Evolutionary conservation across 53 echinoderm and acorn worm genomes (phyloP).

Genomic region (Patiria pectinifera): DNA sequence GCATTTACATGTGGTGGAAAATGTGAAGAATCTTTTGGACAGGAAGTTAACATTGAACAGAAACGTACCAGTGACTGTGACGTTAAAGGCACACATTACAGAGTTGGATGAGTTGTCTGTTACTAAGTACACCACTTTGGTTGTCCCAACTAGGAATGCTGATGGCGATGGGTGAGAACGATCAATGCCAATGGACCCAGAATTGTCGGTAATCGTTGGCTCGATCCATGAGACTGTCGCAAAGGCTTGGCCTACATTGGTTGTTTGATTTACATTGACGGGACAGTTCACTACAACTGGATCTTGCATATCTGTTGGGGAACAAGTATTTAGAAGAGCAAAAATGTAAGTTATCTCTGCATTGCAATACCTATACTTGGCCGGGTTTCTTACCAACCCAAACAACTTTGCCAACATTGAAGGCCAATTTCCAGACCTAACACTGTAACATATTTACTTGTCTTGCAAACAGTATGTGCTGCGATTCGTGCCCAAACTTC

Average conservation of each 20-base stretch:
- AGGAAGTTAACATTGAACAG: neutral
- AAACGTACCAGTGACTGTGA: neutral
- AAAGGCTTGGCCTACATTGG: neutral
- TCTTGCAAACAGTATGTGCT: no score
- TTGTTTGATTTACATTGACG: neutral
- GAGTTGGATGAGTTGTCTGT: neutral
- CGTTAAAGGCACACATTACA: neutral
- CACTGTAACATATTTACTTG: no score
- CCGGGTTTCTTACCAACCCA: no score
- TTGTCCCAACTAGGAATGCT: neutral
- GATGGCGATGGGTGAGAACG: neutral
- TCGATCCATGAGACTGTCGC: neutral
- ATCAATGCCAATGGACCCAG: neutral
- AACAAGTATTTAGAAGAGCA: neutral
- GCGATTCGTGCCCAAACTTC: no score
- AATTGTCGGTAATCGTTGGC: neutral
- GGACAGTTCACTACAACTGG: neutral
- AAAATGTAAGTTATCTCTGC: no score
- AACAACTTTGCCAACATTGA: no score
- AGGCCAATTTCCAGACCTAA: no score
- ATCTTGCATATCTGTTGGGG: neutral
- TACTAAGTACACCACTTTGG: neutral
- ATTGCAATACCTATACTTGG: no score
- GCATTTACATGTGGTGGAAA: no score
- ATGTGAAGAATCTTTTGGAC: neutral